Base-by-base conservation (phyloP, 2,797 vertebrate species). In the Pangasius larnaudii region DNA sequence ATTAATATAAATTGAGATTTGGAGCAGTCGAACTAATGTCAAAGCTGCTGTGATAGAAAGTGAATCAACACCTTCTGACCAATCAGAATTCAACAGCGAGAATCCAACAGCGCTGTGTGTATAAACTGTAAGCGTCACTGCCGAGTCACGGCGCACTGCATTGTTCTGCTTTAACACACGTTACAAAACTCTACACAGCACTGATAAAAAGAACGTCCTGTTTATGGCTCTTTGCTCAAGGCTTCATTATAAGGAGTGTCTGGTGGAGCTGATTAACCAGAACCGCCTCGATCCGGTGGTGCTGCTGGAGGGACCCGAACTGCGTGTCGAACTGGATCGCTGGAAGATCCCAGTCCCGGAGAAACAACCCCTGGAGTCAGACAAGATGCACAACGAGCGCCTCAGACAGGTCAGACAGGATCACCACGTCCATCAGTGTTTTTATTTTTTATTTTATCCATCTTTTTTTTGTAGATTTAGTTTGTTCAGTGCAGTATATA, bases 231-330 rank as follows among this genome's bases (percentile, higher is more conserved):
- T 82, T n/a, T 84, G 63, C 74, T 71, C 3, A 33, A 93, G 96
- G 90, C 33, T 89, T 7, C 96, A 96, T 90, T 96, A 95, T 67
- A 96, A 95, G 90, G 95, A 96, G 92, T 90, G 74, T 67, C 82
- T 96, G 90, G 95, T 96, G 91, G 95, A 95, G 91, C 88, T 95
- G 77, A 91, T 96, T 49, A 95, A 96, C 89, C 89, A 89, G 84
- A 91, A 91, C 42, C 16, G 14, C 14, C 93, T 94, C 2, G 96
- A 96, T 88, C 96, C 96, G 0, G 94, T 85, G 0, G 91, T 94
- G 19, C 91, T 96, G 69, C 94, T 95, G 39, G 91, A 90, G 33
- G 39, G 27, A 0, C 78, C 89, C 0, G 96, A 96, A 91, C 90
- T 95, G 75, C 88, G 59, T 42, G 91, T 90, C 0, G 95, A 96